These are phyloP conservation scores for Lochmaea crataegi DNA, from an alignment of 2,888 invertebrate species.

Conservation along the genomic window DNA sequence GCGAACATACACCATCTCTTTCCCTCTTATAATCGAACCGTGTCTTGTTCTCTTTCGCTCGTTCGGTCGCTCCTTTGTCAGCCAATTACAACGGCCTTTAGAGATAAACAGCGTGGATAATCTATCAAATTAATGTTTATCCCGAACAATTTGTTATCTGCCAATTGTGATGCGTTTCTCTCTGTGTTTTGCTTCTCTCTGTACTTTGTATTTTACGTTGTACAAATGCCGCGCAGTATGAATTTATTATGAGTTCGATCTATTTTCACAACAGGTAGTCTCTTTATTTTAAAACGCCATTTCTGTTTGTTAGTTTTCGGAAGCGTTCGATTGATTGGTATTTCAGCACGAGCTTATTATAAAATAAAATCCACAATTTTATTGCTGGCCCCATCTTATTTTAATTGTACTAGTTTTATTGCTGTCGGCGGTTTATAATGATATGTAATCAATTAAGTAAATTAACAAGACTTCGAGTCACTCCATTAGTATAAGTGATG, in stretches of 20 bases:
- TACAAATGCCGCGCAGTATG: neutral
- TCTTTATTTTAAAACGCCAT: neutral
- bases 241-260: slow-evolving; percentile 4
- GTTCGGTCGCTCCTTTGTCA: slow-evolving; percentile 56
- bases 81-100: slow-evolving; percentile 61
- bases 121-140: slow-evolving; percentile 63
- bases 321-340: neutral
- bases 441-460: too few species aligned
- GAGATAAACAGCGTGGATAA: slow-evolving; percentile 65
- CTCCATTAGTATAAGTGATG: too few species aligned
- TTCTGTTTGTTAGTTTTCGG: neutral
- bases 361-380: too few species aligned
- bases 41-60: slow-evolving; percentile 47
- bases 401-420: too few species aligned
- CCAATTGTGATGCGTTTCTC: slow-evolving; percentile 16
- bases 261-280: slow-evolving; percentile 15
- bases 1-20: slow-evolving; percentile 19
- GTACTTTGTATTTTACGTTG: slow-evolving; percentile 1
- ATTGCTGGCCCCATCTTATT: too few species aligned
- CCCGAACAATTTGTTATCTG: slow-evolving; percentile 56
- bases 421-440: too few species aligned
- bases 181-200: neutral
- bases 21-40: neutral
- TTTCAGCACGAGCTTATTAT: neutral
- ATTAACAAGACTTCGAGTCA: too few species aligned